Conservation (phyloP, 2,113 vertebrate species). For the Eudorcas thomsonii region DNA sequence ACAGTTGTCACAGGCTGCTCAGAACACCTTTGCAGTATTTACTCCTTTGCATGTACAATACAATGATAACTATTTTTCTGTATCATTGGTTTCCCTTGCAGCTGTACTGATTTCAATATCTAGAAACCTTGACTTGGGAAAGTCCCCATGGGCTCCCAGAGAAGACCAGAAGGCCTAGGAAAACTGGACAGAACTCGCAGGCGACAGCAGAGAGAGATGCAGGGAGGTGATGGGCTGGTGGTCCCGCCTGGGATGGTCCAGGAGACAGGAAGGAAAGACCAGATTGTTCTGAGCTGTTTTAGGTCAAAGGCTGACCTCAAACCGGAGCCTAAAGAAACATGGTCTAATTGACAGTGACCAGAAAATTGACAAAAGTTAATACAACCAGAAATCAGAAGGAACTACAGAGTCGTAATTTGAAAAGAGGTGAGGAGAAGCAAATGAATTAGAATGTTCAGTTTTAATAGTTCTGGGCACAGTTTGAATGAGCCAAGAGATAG, state of each 20-base stretch:
- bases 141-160: neutral
- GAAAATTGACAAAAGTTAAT: neutral
- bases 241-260: no score
- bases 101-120: neutral
- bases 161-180: neutral
- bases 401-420: fast-evolving
- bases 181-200: neutral
- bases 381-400: neutral
- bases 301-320: neutral
- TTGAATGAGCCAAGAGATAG: neutral
- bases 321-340: neutral
- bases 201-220: fast-evolving
- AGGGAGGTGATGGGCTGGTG: neutral
- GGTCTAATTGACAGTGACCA: neutral
- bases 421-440: neutral
- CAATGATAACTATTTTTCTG: neutral
- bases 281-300: neutral
- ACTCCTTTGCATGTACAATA: neutral
- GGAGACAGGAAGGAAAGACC: neutral
- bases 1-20: fast-evolving
- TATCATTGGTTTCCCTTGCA: neutral
- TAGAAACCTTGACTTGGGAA: neutral
- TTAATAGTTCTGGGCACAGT: neutral
- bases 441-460: neutral
- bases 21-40: neutral